Evolutionary conservation across 2,888 invertebrate species (phyloP).

Genomic region (Platycnemis pennipes): DNA sequence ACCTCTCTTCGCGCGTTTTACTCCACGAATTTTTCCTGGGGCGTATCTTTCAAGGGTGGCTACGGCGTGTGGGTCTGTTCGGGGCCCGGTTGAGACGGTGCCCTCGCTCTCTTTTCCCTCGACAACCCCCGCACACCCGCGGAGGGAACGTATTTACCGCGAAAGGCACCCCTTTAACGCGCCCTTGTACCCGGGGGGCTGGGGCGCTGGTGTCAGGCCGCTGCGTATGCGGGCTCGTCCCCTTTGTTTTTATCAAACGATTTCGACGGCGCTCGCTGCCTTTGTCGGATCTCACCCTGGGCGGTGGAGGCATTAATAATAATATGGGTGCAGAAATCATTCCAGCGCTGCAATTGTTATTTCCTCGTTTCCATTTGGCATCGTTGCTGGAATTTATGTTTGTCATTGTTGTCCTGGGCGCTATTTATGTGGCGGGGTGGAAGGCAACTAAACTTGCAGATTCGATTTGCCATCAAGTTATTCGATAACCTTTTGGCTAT

Average conservation of each 20-base stretch:
- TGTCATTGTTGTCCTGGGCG: no score
- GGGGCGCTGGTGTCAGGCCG: not conserved
- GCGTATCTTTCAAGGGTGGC: constrained; percentile 49
- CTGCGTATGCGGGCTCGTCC: not conserved
- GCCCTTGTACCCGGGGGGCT: not conserved
- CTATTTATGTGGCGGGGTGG: no score
- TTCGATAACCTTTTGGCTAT: no score
- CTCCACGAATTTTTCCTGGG: constrained; percentile 38
- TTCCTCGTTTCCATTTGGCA: no score
- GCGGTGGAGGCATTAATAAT: no score
- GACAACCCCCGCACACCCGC: not conserved
- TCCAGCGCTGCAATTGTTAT: no score
- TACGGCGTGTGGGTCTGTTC: not conserved
- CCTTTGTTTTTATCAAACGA: not conserved
- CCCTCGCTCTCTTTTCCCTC: not conserved
- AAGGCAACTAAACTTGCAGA: no score
- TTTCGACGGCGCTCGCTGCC: not conserved
- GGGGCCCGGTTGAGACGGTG: not conserved
- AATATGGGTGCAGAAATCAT: no score
- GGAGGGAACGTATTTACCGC: not conserved
- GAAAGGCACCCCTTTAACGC: not conserved
- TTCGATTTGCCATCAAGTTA: no score
- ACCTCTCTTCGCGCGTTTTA: not conserved
- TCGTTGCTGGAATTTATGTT: no score
- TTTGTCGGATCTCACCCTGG: no score